Conservation (phyloP, 2,888 invertebrate species). For the Ectropis crepuscularia region DNA sequence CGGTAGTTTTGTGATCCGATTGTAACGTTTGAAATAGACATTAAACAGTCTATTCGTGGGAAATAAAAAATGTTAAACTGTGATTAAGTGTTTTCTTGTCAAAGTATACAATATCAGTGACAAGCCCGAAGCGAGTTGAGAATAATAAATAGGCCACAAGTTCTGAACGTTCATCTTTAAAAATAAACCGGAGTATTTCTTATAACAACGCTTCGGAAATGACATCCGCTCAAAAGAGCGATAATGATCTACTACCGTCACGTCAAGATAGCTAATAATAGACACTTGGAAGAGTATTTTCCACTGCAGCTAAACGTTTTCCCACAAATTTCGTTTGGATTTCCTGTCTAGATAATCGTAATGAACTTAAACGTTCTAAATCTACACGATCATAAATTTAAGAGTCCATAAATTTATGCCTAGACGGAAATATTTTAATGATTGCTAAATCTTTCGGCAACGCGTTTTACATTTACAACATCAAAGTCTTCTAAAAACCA, state of each 20-base stretch:
- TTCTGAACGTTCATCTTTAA: conserved; percentile 38
- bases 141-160: conserved; percentile 40
- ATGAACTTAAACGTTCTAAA: conserved; percentile 17
- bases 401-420: conserved; percentile 13
- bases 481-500: conserved; percentile 12
- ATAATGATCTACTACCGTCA: conserved; percentile 45
- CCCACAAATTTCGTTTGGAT: conserved; percentile 12
- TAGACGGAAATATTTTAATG: conserved; percentile 22
- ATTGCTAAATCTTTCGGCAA: conserved; percentile 17
- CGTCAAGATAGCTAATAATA: conserved; percentile 46
- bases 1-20: conserved; percentile 28
- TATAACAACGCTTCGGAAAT: conserved; percentile 43
- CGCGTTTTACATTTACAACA: conserved; percentile 12
- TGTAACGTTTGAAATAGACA: conserved; percentile 19
- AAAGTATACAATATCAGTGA: conserved; percentile 28
- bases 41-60: conserved; percentile 13
- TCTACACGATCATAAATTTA: conserved; percentile 24
- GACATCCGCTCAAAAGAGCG: conserved; percentile 46
- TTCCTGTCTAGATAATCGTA: conserved; percentile 5
- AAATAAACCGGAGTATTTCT: conserved; percentile 39
- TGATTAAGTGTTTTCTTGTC: conserved; percentile 26
- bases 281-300: conserved; percentile 28
- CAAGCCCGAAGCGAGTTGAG: conserved; percentile 22
- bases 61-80: conserved; percentile 8
- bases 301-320: conserved; percentile 18